These are phyloP conservation scores for Drosophila infuscata DNA, from an alignment of 2,888 invertebrate species.

Conservation along the genomic window DNA sequence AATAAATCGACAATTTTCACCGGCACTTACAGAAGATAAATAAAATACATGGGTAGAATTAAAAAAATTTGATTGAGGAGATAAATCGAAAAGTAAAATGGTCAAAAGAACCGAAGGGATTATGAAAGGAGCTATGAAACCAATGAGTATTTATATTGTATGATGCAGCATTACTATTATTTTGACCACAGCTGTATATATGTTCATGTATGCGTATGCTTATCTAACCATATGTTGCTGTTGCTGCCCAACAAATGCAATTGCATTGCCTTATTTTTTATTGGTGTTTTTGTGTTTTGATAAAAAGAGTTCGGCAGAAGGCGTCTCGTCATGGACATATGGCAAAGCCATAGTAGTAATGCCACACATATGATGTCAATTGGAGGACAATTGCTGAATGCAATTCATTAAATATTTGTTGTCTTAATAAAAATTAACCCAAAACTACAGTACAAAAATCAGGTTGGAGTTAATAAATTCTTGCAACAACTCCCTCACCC, in stretches of 20 bases:
- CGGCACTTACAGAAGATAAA: background rate
- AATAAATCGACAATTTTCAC: background rate
- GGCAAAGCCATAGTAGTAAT: background rate
- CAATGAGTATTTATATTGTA: background rate
- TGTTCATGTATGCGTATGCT: background rate
- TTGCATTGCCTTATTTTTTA: background rate
- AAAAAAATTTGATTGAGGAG: background rate
- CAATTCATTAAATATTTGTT: background rate
- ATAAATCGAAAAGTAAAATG: background rate
- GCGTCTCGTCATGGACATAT: background rate
- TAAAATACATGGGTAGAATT: background rate
- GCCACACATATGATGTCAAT: background rate
- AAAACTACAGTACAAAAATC: background rate
- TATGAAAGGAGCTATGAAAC: background rate
- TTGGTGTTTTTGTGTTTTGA: background rate
- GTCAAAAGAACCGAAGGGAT: background rate
- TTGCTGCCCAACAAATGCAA: background rate
- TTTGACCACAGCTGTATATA: background rate
- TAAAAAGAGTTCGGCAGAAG: background rate
- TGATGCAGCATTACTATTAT: background rate
- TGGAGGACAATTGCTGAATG: background rate
- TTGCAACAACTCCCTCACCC: background rate
- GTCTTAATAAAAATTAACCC: background rate
- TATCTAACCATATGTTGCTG: background rate
- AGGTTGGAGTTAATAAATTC: background rate